Conservation (phyloP, 2,888 invertebrate genomes). For the Caenorhabditis angaria region DNA sequence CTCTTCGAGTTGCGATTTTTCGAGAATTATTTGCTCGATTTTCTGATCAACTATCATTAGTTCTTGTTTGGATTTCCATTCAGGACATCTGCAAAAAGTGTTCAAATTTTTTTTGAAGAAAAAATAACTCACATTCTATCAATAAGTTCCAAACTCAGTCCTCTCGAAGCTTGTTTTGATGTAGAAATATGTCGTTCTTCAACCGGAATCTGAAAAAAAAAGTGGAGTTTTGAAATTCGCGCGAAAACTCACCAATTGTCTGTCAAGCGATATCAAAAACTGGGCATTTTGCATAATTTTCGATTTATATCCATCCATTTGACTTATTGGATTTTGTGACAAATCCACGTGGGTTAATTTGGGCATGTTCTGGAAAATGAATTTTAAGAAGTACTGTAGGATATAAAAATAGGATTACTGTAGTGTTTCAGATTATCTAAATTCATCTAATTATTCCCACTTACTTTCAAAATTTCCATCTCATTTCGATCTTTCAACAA, state of each 20-base stretch:
- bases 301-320: conserved; percentile 47
- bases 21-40: conserved; percentile 37
- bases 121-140: conserved; percentile 27
- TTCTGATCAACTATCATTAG: conserved; percentile 41
- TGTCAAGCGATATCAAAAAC: conserved; percentile 31
- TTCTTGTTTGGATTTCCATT: conserved; percentile 35
- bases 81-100: conserved; percentile 27
- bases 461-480: conserved; percentile 26
- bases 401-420: too few species aligned
- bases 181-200: conserved; percentile 37
- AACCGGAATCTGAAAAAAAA: conserved; percentile 26
- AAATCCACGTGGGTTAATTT: conserved; percentile 60
- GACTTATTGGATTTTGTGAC: conserved; percentile 45
- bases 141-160: conserved; percentile 33
- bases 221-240: background rate
- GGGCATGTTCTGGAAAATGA: conserved; percentile 42
- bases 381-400: background rate
- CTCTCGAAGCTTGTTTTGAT: conserved; percentile 30
- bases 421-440: background rate
- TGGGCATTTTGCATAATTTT: conserved; percentile 36
- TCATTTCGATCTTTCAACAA: conserved; percentile 31
- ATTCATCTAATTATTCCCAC: background rate
- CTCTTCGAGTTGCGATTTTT: conserved; percentile 37
- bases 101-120: background rate
- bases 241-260: conserved; percentile 16